Base-by-base conservation (phyloP, 2,113 vertebrate species). In the Tinamus guttatus region DNA sequence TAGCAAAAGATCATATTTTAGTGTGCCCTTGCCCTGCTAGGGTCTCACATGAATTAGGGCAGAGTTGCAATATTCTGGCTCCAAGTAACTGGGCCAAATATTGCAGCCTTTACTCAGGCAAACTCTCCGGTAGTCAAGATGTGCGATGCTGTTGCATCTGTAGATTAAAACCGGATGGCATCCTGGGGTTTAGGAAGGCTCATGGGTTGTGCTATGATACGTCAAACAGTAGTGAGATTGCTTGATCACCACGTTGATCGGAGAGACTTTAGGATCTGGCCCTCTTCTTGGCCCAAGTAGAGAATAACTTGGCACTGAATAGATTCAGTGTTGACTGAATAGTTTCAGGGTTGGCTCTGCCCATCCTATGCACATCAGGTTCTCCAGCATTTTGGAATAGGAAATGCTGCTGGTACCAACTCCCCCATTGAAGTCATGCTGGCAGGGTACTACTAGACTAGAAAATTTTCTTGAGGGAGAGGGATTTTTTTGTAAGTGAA, bases 331-430 rank as follows among this genome's bases (percentile, higher is more conserved):
- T 67, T 49, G 47, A 16, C 4, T 12, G 51, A 68, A 81, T 28
- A 68, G 21, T 22, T 45, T 71, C 0, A 0, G 2, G 15, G 1
- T 47, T 1, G 0, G 16, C 30, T 45, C 34, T 40, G 1, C 51
- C 15, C 12, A 18, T 56, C 45, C n/a, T 40, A 27, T 20, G 67
- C 21, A 11, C 43, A 64, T 78, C 59, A 68, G 24, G 47, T 73
- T 45, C 15, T 19, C 18, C 4, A 2, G 41, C 1, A 1, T 74
- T 78, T 85, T 43, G 8, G 74, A 63, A 11, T 9, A 7, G 20
- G 18, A 58, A 63, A 9, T 0, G 4, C 74, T 45, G 5, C 64
- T 45, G 52, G 7, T 91, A 30, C 38, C 62, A 47, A 47, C 25
- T 12, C 28, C 25, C 24, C 18, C 24, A 2, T 13, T 56, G 84